Base-by-base conservation (phyloP, 2,113 vertebrate genomes). In the Ceyx melanurus region DNA sequence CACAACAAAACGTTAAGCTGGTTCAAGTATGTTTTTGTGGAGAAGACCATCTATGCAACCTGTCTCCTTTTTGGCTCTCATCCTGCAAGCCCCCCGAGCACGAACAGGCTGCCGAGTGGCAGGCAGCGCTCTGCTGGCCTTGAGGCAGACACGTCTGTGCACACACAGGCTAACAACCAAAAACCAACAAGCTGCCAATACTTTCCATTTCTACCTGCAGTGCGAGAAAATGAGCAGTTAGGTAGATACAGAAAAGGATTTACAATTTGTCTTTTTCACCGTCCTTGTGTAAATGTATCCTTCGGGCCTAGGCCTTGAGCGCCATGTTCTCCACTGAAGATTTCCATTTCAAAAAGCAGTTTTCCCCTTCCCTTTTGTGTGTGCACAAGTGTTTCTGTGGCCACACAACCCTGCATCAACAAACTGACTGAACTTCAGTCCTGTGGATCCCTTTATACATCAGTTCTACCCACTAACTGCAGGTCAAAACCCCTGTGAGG, bases 41-140 rank as follows among this genome's bases (percentile, higher is more conserved):
- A 80, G 22, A 51, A 72, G 46, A 54, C 22, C 21, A 9, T 64
- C 43, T 89, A 10, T 22, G 43, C 42, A 46, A 81, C 61, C 56
- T 84, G 21, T 29, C 57, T 72, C 18, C 13, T 33, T 62, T 73
- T 85, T 56, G 26, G 29, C 22, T 33, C n/a, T 82, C 58, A 12
- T 74, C 8, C 20, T 88, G 42, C 11, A 56, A 65, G 51, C 50
- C 33, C 57, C 72, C 2, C 5, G 1, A 31, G 25, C 0, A 0
- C 2, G 2, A 40, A 2, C 4, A 62, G 54, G 56, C 71, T 65
- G n/a, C 42, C 2, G 8, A 86, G 28, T 15, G 37, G 15, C 67
- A 43, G 42, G n/a, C 37, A 70, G 9, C 35, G n/a, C 13, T 46
- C 11, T 31, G 14, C 7, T 29, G 25, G 13, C 20, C 45, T 40